phyloP scores from a whole-genome alignment of 2,113 vertebrate species.

The Notarius quadriscutis region DNA sequence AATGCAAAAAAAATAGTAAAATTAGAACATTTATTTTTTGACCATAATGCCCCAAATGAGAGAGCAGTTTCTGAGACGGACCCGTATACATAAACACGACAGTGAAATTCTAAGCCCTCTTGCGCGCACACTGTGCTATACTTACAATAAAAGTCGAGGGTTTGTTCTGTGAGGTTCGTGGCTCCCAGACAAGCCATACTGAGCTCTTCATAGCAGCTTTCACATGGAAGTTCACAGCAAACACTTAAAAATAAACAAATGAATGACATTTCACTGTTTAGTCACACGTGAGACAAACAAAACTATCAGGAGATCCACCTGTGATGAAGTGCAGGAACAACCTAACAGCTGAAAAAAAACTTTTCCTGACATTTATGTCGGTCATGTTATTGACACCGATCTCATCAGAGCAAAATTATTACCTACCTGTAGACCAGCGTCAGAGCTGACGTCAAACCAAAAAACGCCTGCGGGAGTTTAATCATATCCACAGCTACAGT shows the following conservation, averaged over 20 bases:
- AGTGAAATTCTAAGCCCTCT: not conserved
- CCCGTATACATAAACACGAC: too few species aligned
- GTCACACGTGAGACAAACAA: not conserved
- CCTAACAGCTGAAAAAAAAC: not conserved
- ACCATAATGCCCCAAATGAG: too few species aligned
- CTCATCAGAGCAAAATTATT: not conserved
- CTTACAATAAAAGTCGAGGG: conserved; percentile 90
- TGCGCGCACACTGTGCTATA: not conserved
- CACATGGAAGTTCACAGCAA: conserved; percentile 98
- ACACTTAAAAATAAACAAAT: conserved; percentile 80
- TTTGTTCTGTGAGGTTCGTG: conserved; percentile 91
- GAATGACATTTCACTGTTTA: not conserved
- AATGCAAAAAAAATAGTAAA: too few species aligned
- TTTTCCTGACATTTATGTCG: not conserved
- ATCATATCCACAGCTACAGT: not conserved
- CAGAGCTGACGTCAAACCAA: not conserved
- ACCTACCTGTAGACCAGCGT: not conserved
- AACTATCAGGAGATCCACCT: not conserved
- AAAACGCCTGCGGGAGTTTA: not conserved
- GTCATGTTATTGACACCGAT: not conserved
- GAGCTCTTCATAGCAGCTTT: conserved; percentile 98
- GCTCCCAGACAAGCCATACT: conserved; percentile 94
- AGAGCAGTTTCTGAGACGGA: too few species aligned
- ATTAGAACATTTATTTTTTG: too few species aligned
- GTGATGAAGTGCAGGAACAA: not conserved